Percentiles rank a stretch among this genome's conserved stretches.
These are phyloP conservation scores for Otis tarda DNA, from an alignment of 2,113 vertebrate species.

Conservation along the genomic window DNA sequence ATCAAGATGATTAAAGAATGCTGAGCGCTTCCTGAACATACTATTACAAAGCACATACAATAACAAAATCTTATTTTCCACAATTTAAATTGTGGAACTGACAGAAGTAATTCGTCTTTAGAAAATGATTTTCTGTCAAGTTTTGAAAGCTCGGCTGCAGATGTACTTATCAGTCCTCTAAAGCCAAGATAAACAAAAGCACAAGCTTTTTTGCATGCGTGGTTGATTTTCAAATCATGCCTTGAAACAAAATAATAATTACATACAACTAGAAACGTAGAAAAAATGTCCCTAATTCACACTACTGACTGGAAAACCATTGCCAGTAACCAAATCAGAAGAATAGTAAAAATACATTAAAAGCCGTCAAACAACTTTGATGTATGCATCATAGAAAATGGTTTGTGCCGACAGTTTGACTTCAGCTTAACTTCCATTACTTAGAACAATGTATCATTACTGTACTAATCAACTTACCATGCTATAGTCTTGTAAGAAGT, in stretches of 20 bases:
- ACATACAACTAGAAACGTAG: neutral
- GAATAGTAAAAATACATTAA: neutral
- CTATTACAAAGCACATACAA: neutral
- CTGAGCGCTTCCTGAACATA: neutral
- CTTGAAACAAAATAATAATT: constrained; percentile 29
- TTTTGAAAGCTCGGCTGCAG: constrained; percentile 4
- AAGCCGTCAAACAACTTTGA: neutral
- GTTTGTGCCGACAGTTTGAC: neutral
- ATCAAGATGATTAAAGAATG: neutral
- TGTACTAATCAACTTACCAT: neutral
- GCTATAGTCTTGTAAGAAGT: neutral
- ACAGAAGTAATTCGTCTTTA: neutral
- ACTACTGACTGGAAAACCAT: neutral
- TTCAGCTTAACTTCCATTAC: neutral
- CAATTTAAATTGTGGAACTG: neutral
- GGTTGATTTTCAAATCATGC: constrained; percentile 20
- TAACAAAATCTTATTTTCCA: neutral
- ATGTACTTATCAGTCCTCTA: constrained; percentile 19
- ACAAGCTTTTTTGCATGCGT: neutral
- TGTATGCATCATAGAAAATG: neutral
- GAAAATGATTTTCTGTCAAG: neutral
- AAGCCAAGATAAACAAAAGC: constrained; percentile 15
- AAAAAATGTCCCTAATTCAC: neutral
- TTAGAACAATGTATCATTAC: neutral
- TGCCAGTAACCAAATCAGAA: neutral